Conservation (phyloP, 2,113 vertebrate species). For the Petrocephalus microphthalmus region DNA sequence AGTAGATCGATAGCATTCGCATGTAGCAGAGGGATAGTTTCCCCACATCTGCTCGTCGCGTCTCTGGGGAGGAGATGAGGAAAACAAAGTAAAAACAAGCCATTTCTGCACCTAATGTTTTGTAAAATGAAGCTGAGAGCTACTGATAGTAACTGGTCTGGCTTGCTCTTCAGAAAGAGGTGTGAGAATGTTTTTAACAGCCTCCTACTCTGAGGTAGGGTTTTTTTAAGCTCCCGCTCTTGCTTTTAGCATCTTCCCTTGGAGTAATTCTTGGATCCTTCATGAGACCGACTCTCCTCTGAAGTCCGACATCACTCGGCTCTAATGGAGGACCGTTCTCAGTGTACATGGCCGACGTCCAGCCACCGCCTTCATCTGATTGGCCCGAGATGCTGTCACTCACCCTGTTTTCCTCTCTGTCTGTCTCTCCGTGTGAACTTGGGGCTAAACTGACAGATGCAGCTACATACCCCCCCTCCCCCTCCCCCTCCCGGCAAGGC, state of each 20-base stretch:
- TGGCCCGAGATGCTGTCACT: constrained; percentile 69
- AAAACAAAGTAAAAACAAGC: neutral
- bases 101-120: constrained; percentile 12
- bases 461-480: constrained; percentile 40
- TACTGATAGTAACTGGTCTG: constrained; percentile 4
- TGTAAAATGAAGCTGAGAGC: neutral
- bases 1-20: neutral
- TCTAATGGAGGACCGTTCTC: neutral
- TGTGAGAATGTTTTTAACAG: constrained; percentile 5
- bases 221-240: neutral
- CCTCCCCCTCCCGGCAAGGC: constrained; percentile 38
- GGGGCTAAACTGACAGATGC: constrained; percentile 54
- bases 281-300: neutral
- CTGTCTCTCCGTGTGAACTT: constrained; percentile 43
- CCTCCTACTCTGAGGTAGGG: neutral
- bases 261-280: constrained; percentile 3
- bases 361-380: constrained; percentile 50
- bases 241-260: neutral
- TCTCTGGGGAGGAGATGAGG: neutral
- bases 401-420: constrained; percentile 36
- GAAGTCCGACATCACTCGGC: constrained; percentile 41
- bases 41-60: neutral
- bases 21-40: neutral
- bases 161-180: neutral
- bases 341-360: neutral